Percentiles rank a stretch among this genome's conserved stretches.
phyloP scores from a whole-genome alignment of 1,140 invertebrate species.

The Caenorhabditis tropicalis region DNA sequence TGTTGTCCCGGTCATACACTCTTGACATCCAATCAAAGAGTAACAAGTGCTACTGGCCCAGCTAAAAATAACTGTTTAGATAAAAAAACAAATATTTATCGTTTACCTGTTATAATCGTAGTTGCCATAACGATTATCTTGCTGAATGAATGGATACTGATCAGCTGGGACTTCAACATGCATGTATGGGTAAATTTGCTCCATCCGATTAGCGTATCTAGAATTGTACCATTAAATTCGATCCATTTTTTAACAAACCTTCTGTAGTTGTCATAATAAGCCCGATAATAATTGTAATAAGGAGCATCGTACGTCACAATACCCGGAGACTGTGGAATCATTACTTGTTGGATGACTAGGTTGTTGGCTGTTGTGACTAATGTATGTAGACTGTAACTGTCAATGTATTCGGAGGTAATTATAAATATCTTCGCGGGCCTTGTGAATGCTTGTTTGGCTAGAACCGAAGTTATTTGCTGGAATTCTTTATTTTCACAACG shows the following conservation, averaged over 20 bases:
- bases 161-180: not conserved
- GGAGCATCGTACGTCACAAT: not conserved
- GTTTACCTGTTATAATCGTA: slow-evolving; percentile 1
- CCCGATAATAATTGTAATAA: slow-evolving; percentile 27
- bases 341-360: slow-evolving; percentile 6
- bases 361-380: not conserved
- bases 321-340: slow-evolving; percentile 10
- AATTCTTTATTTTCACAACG: not conserved
- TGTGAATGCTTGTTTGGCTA: slow-evolving; percentile 17
- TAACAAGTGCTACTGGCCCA: slow-evolving; percentile 26
- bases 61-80: not conserved
- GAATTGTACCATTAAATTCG: not conserved
- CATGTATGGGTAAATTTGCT: slow-evolving; percentile 11
- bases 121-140: not conserved
- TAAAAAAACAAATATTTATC: not conserved
- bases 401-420: slow-evolving; percentile 4
- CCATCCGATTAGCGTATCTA: slow-evolving; percentile 3
- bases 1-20: not conserved
- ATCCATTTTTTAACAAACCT: not conserved
- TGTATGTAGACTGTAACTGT: slow-evolving; percentile 6
- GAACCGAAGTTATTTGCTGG: slow-evolving; percentile 18
- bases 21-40: slow-evolving; percentile 15
- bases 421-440: slow-evolving; percentile 2
- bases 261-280: slow-evolving; percentile 14
- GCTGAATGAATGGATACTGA: slow-evolving; percentile 11